Percentiles rank a stretch among this genome's conserved stretches.
These are phyloP conservation scores for Ia io DNA, from an alignment of 2,113 vertebrate genomes.

Conservation along the genomic window DNA sequence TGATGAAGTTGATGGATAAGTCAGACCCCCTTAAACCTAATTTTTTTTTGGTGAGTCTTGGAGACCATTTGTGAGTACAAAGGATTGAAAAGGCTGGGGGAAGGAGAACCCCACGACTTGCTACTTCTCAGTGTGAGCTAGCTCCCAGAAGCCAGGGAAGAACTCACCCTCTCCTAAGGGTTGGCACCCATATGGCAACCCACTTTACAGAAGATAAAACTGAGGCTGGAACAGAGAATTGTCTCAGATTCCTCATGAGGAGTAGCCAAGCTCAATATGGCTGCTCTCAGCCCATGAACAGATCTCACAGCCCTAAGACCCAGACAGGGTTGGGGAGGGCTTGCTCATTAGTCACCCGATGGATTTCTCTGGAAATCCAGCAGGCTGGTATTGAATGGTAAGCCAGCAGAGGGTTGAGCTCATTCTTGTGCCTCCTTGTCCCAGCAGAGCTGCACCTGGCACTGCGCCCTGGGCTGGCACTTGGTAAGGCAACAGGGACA, in stretches of 20 bases:
- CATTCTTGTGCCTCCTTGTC: background rate
- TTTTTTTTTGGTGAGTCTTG: background rate
- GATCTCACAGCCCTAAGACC: background rate
- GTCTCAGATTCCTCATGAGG: background rate
- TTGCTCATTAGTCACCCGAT: background rate
- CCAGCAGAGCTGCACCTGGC: background rate
- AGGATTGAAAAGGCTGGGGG: background rate
- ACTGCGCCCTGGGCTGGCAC: background rate
- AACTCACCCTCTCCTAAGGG: background rate
- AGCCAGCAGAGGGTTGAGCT: background rate
- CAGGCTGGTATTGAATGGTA: background rate
- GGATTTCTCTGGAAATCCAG: background rate
- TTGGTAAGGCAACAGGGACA: background rate
- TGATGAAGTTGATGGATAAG: constrained; percentile 49
- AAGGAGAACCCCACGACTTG: background rate
- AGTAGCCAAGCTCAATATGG: background rate
- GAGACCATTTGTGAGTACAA: background rate
- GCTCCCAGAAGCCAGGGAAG: background rate
- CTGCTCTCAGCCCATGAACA: background rate
- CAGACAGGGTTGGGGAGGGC: background rate
- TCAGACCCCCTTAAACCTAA: background rate
- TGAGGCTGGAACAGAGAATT: background rate
- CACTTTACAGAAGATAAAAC: constrained; percentile 16
- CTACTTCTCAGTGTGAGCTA: background rate
- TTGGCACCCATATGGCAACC: background rate